Evolutionary conservation across 2,888 invertebrate genomes (phyloP), one percentile per base, ranked within the genome.

Genomic region (Ophioninae sp.): DNA sequence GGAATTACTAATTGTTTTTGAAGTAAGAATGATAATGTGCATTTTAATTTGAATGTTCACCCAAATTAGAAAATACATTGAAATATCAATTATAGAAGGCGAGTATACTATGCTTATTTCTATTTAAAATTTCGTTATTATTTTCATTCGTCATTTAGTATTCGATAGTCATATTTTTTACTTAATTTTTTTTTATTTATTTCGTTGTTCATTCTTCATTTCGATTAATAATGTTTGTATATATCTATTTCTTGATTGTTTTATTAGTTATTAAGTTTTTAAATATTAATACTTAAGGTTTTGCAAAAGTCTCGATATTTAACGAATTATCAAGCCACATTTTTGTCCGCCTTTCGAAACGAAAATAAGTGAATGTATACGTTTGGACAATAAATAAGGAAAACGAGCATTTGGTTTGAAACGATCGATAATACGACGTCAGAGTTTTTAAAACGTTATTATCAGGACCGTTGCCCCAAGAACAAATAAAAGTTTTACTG

Each of bases 401-500:
- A 68, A 50, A 7, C 50, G 50, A 50, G 50, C 2, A 17, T 68
- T 10, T 50, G 7, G 50, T 20, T 5, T 8, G 37, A 56, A 56
- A 37, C 6, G 6, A 8, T 37, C 8, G 57, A n/a, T 57, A 57
- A 57, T 37, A 56, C n/a, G 57, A 57, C 70, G 20, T 6, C 17
- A 50, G 20, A 56, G 57, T 30, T 57, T 57, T 30, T 57, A 20
- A 37, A 20, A n/a, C 6, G 50, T 56, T 70, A 57, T 70, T 70
- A 44, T 70, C 57, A 20, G 37, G 37, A 20, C 13, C 37, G 13
- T 37, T 20, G 57, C 6, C 37, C 6, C 57, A 57, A 57, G 37
- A 37, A 5, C n/a, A 56, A 37, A 57, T 57, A 70, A 57, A 70
- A 57, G n/a, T 37, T 70, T 70, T 8, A 20, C 8, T 30, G 30